Evolutionary conservation across 2,888 invertebrate species (phyloP), one percentile per base, ranked within the genome.

Genomic region (Metopia argyrocephala): DNA sequence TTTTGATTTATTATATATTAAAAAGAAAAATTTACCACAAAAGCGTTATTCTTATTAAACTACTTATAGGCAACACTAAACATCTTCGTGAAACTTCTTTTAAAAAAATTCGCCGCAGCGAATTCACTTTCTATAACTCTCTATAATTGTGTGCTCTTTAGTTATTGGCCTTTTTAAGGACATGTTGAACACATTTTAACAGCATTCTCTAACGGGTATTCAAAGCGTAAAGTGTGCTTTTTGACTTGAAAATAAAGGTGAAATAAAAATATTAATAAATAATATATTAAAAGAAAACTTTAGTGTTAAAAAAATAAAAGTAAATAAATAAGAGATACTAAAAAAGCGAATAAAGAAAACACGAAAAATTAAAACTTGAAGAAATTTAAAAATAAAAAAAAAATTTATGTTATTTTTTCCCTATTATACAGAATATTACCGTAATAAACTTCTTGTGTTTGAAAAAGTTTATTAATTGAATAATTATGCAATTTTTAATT

Each of bases 201-300:
- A 81, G 78, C 81, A 81, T 75, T 81, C 78, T 81, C n/a, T 66
- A 78, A 78, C 81, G 81, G 70, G 9, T 61, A 78, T 81, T 81
- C 81, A 81, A 75, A 70, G 78, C 74, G 81, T 66, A 66, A 78
- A 74, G 78, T 70, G 73, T 66, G 57, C 23, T 61, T 56, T 38
- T 7, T 5, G 18, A 52, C 1, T 12, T 38, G 20, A 27, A 56
- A 56, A 46, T 18, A 4, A 48, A 45, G 62, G 31, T 20, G 3
- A 64, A 64, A 25, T 25, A 20, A 25, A 64, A 50, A 9, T 20
- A 62, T 5, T 27, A 6, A 48, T 21, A 25, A 23, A 56, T 21
- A 27, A 23, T 23, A 31, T 65, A 18, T 38, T 48, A 27, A 18
- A 52, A 7, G 2, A 65, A 27, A 20, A 21, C n/a, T 5, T 61